Percentiles rank a stretch among this genome's conserved stretches.
phyloP scores from a whole-genome alignment of 2,888 invertebrate genomes.

The Chrysolina oricalcia region DNA sequence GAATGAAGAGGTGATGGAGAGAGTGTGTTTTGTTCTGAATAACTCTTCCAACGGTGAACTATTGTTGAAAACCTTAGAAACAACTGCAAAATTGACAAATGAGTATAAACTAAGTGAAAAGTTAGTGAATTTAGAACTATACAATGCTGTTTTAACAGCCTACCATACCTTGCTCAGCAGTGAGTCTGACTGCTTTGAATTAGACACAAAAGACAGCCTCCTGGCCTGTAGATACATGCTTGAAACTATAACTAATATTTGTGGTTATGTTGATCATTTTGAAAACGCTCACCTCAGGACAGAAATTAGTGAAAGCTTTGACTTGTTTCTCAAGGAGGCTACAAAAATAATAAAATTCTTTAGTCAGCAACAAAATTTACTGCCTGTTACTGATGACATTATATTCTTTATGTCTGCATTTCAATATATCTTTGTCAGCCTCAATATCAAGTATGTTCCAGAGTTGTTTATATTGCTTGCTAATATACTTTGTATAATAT shows the following conservation, averaged over 20 bases:
- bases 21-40: conserved; percentile 81
- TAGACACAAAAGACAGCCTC: conserved; percentile 58
- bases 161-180: conserved; percentile 55
- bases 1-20: conserved; percentile 73
- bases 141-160: conserved; percentile 55
- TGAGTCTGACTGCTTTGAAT: conserved; percentile 56
- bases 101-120: conserved; percentile 56
- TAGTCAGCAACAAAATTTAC: conserved; percentile 58
- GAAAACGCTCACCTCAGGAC: conserved; percentile 45
- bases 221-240: conserved; percentile 57
- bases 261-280: conserved; percentile 56
- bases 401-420: conserved; percentile 61
- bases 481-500: conserved; percentile 56
- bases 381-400: conserved; percentile 61
- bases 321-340: conserved; percentile 54
- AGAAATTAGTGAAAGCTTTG: conserved; percentile 49
- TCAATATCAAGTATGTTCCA: conserved; percentile 55
- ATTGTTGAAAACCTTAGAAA: conserved; percentile 76
- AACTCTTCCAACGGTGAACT: conserved; percentile 82
- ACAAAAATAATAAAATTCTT: conserved; percentile 58
- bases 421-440: conserved; percentile 58
- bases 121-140: conserved; percentile 53
- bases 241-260: conserved; percentile 62
- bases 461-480: conserved; percentile 56
- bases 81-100: conserved; percentile 68